Evolutionary conservation across 2,888 invertebrate species (phyloP).

Genomic region (Epistrophe eligans): DNA sequence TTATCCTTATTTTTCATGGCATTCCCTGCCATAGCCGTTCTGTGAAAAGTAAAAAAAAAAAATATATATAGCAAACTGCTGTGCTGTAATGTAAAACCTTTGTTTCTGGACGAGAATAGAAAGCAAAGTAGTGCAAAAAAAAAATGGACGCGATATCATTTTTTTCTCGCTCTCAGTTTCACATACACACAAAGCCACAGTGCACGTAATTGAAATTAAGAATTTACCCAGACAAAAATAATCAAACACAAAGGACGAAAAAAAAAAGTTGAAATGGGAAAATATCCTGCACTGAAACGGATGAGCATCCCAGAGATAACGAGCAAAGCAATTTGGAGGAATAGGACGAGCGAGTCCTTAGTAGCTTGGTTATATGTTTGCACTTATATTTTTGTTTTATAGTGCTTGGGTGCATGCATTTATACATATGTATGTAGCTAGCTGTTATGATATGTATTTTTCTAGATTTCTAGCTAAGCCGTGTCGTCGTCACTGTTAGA

Average conservation of each 20-base stretch:
- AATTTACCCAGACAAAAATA: slow-evolving; percentile 75
- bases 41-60: slow-evolving; percentile 39
- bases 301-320: slow-evolving; percentile 73
- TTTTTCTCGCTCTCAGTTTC: slow-evolving; percentile 50
- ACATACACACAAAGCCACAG: slow-evolving; percentile 66
- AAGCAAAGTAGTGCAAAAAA: slow-evolving; percentile 61
- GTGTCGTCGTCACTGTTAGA: slow-evolving; percentile 5
- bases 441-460: slow-evolving; percentile 5
- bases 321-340: slow-evolving; percentile 75
- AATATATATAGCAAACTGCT: slow-evolving; percentile 37
- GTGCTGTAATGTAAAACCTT: slow-evolving; percentile 68
- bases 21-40: slow-evolving; percentile 33
- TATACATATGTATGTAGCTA: neutral
- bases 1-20: slow-evolving; percentile 69
- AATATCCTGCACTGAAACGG: slow-evolving; percentile 56
- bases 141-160: slow-evolving; percentile 53
- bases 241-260: slow-evolving; percentile 65
- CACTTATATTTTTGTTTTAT: slow-evolving; percentile 32
- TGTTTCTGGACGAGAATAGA: slow-evolving; percentile 65
- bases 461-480: slow-evolving; percentile 38
- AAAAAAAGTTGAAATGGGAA: slow-evolving; percentile 27
- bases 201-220: slow-evolving; percentile 76
- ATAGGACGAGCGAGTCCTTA: slow-evolving; percentile 63
- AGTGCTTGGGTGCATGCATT: neutral
- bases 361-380: slow-evolving; percentile 38